Evolutionary conservation across 2,888 invertebrate species (phyloP), one percentile per base, ranked within the genome.

Genomic region (Lamproptera curius): DNA sequence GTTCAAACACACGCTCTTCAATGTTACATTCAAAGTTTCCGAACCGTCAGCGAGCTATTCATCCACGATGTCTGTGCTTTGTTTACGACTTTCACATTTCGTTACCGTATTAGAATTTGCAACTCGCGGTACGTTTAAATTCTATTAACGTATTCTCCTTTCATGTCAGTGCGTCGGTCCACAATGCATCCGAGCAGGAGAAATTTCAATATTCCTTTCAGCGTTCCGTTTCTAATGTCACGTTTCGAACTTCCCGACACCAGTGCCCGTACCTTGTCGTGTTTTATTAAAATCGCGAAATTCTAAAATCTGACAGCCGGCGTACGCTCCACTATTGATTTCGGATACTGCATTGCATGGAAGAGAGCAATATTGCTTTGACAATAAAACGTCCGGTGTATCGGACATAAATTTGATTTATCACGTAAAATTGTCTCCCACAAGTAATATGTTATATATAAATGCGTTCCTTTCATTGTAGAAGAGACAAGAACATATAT

Each of bases 151-250:
- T 31, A 31, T 31, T 31, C n/a, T 11, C 11, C 2, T 31, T n/a
- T 31, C 2, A 3, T 31, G 31, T 31, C 31, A 11, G 31, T 31
- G n/a, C 13, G 31, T 38, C 13, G 20, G 11, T 13, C 13, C 9
- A 20, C 38, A 38, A 38, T 23, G 20, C 38, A 20, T 38, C 3
- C 38, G 13, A 20, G 20, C 20, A 23, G 14, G 38, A 40, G n/a
- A 28, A 31, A 16, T 40, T 28, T 15, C 26, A 28, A 40, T 40
- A 40, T 16, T 28, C 14, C 15, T 9, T 26, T 23, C 40, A 28
- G 16, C 15, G 28, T 28, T 40, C 28, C n/a, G 28, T n/a, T 40
- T 28, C 40, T 16, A 28, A 40, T 40, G 40, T 40, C 40, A 40
- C 40, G 40, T 17, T 20, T 37, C 16, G 16, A 41, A 26, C 39